phyloP scores from a whole-genome alignment of 2,888 invertebrate genomes.

The Drosophila emarginata region DNA sequence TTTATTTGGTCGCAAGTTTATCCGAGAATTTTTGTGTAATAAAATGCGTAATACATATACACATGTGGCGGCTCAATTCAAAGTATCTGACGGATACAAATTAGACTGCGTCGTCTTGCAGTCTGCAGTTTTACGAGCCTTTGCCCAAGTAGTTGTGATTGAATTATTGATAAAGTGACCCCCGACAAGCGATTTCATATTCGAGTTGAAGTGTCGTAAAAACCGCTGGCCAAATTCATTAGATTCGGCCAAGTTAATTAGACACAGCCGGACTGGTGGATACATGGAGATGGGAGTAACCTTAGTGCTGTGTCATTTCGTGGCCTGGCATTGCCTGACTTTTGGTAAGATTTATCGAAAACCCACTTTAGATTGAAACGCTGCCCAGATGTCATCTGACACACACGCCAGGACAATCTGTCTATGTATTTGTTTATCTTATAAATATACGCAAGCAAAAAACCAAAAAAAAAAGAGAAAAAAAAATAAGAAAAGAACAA shows the following conservation, averaged over 20 bases:
- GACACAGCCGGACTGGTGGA: background rate
- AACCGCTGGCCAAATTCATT: slow-evolving; percentile 44
- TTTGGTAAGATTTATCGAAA: slow-evolving; percentile 58
- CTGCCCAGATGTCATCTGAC: slow-evolving; percentile 72
- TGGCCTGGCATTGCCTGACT: background rate
- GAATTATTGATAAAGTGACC: slow-evolving; percentile 78
- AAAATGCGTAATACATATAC: slow-evolving; percentile 57
- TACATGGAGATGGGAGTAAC: no score
- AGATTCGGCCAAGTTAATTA: slow-evolving; percentile 42
- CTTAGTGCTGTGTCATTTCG: no score
- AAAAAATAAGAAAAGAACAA: slow-evolving; percentile 4
- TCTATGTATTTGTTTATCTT: slow-evolving; percentile 75
- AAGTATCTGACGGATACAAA: slow-evolving; percentile 40
- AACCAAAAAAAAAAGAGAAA: slow-evolving; percentile 31
- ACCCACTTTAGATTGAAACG: slow-evolving; percentile 64
- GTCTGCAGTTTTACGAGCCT: slow-evolving; percentile 62
- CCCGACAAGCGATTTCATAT: slow-evolving; percentile 46
- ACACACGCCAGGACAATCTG: slow-evolving; percentile 72
- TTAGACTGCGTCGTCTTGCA: slow-evolving; percentile 35
- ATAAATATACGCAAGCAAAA: slow-evolving; percentile 62
- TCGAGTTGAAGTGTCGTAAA: slow-evolving; percentile 41
- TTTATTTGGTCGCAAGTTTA: slow-evolving; percentile 61
- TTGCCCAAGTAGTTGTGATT: slow-evolving; percentile 62
- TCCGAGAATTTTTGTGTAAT: slow-evolving; percentile 53
- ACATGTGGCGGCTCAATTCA: slow-evolving; percentile 19